These are phyloP conservation scores for Lutjanus erythropterus DNA, from an alignment of 2,113 vertebrate species.

Conservation along the genomic window DNA sequence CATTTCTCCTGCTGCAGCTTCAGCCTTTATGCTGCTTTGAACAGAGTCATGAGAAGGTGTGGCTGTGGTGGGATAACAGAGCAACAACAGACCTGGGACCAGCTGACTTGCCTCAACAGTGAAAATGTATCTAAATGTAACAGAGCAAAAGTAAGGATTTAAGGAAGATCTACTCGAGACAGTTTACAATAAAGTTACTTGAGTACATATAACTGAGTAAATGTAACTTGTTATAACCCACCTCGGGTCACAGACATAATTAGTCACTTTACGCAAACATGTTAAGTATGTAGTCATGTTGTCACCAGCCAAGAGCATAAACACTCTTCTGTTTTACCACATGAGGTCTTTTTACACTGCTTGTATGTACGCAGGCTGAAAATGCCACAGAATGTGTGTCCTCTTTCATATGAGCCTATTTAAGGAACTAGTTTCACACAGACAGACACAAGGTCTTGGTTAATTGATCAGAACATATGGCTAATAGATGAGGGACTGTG, in stretches of 20 bases:
- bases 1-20: no score
- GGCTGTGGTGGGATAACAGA: no score
- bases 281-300: constrained; percentile 40
- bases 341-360: constrained; percentile 29
- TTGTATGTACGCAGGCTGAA: constrained; percentile 18
- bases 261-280: constrained; percentile 18
- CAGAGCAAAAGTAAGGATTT: no score
- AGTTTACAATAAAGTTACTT: no score
- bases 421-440: constrained; percentile 25
- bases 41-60: no score
- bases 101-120: no score
- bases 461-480: constrained; percentile 70
- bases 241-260: constrained; percentile 14
- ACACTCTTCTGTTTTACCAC: constrained; percentile 42
- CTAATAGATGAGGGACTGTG: constrained; percentile 67
- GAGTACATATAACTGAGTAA: no score
- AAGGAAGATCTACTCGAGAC: no score
- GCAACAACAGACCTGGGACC: no score
- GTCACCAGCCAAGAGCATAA: constrained; percentile 33
- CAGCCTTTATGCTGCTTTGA: no score
- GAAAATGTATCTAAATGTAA: no score
- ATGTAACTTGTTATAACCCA: no score
- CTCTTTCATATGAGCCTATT: constrained; percentile 42
- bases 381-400: constrained; percentile 19
- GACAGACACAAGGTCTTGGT: constrained; percentile 47